Percentiles rank a stretch among this genome's conserved stretches.
Evolutionary conservation across 2,113 vertebrate genomes (phyloP).

Genomic region (Tetraodon nigroviridis): DNA sequence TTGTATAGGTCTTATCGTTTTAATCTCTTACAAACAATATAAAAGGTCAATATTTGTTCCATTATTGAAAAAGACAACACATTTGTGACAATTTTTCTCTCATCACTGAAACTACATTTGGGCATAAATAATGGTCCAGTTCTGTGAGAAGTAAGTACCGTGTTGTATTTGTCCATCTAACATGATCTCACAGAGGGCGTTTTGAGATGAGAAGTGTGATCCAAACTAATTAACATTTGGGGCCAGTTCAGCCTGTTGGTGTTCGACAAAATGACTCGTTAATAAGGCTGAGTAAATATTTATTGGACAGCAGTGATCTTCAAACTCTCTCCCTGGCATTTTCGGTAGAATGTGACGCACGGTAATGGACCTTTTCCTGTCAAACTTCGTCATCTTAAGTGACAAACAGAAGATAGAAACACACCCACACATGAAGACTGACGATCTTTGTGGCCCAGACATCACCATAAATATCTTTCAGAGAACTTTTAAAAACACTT

Average conservation of each 20-base stretch:
- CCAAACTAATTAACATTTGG: constrained; percentile 34
- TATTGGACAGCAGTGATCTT: constrained; percentile 27
- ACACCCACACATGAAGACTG: background rate
- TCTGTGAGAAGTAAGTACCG: background rate
- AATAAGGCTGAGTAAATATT: constrained; percentile 37
- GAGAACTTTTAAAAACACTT: background rate
- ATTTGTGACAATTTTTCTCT: too few relatives aligned
- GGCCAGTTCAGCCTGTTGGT: constrained; percentile 18
- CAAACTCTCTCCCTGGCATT: constrained; percentile 45
- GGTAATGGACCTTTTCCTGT: constrained; percentile 23
- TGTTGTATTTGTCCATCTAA: constrained; percentile 1
- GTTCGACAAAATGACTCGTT: constrained; percentile 25
- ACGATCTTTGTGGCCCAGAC: background rate
- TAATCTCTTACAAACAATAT: too few relatives aligned
- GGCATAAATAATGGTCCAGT: background rate
- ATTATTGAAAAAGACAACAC: too few relatives aligned
- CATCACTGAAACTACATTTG: constrained; percentile 7
- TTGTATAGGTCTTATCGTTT: background rate
- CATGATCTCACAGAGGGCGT: background rate
- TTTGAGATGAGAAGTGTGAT: constrained; percentile 14
- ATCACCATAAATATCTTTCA: background rate
- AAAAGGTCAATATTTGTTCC: too few relatives aligned
- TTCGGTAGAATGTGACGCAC: constrained; percentile 37
- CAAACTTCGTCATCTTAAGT: constrained; percentile 20
- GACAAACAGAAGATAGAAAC: constrained; percentile 5